These are phyloP conservation scores for Dromas ardeola DNA, from an alignment of 2,113 vertebrate genomes.

Conservation along the genomic window DNA sequence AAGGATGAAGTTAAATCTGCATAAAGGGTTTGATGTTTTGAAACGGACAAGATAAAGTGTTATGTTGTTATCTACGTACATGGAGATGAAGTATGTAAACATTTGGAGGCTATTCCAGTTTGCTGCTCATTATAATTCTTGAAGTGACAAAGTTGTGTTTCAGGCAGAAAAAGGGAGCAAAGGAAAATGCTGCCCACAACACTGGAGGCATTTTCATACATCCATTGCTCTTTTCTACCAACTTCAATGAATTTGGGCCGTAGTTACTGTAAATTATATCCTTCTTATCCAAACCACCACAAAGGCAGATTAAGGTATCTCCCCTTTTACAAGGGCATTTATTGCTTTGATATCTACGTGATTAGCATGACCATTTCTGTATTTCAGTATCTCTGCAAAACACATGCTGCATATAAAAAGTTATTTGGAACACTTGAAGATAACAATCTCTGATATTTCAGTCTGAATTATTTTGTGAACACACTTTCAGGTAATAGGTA, in stretches of 20 bases:
- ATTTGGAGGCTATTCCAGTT: background rate
- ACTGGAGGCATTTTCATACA: background rate
- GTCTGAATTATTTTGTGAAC: background rate
- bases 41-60: background rate
- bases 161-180: background rate
- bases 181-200: background rate
- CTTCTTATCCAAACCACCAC: background rate
- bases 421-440: background rate
- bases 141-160: background rate
- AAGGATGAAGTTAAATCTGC: background rate
- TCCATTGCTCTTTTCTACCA: background rate
- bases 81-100: background rate
- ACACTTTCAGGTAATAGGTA: background rate
- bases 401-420: background rate
- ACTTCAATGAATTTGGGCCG: background rate
- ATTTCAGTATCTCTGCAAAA: background rate
- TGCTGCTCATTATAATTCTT: background rate
- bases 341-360: background rate
- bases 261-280: background rate
- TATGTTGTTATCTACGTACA: background rate
- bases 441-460: background rate
- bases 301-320: background rate
- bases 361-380: background rate
- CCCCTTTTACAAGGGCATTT: background rate
- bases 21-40: background rate